phyloP scores from a whole-genome alignment of 2,888 invertebrate genomes.

The Margaritifera margaritifera region DNA sequence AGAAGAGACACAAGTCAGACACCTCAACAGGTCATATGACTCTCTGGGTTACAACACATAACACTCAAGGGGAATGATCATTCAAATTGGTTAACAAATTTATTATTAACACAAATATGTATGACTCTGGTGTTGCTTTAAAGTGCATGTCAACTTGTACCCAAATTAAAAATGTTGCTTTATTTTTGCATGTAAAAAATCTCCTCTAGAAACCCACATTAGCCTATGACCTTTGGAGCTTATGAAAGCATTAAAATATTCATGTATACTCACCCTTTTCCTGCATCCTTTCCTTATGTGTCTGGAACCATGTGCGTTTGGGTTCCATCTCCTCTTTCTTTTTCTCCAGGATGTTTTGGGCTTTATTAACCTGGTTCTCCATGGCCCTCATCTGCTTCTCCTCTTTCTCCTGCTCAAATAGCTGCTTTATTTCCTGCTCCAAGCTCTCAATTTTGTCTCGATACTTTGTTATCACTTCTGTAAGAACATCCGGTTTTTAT shows the following conservation, averaged over 20 bases:
- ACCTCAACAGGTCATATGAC: too few species aligned
- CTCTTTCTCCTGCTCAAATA: conserved; percentile 85
- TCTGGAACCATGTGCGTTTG: conserved; percentile 86
- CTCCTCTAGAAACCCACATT: too few species aligned
- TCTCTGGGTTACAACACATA: too few species aligned
- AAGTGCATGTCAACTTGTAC: too few species aligned
- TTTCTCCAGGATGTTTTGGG: conserved; percentile 77
- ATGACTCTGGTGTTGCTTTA: too few species aligned
- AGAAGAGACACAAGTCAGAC: too few species aligned
- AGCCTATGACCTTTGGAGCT: too few species aligned
- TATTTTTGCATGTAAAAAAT: too few species aligned
- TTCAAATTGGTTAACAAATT: too few species aligned
- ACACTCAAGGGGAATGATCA: too few species aligned
- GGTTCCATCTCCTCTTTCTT: conserved; percentile 73
- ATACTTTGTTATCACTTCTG: conserved; percentile 91
- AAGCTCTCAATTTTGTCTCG: conserved; percentile 81
- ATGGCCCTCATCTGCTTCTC: conserved; percentile 87
- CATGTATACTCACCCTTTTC: conserved; percentile 71
- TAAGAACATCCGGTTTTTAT: conserved; percentile 11
- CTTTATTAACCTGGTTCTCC: conserved; percentile 86
- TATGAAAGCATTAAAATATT: background rate
- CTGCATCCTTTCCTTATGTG: conserved; percentile 83
- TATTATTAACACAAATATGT: too few species aligned
- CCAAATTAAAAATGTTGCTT: too few species aligned
- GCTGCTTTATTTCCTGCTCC: conserved; percentile 86